A percentile compares a stretch with the other conserved stretches of the same genome.
Evolutionary conservation across 2,888 invertebrate species (phyloP).

Genomic region (Acanthopleura granulata): DNA sequence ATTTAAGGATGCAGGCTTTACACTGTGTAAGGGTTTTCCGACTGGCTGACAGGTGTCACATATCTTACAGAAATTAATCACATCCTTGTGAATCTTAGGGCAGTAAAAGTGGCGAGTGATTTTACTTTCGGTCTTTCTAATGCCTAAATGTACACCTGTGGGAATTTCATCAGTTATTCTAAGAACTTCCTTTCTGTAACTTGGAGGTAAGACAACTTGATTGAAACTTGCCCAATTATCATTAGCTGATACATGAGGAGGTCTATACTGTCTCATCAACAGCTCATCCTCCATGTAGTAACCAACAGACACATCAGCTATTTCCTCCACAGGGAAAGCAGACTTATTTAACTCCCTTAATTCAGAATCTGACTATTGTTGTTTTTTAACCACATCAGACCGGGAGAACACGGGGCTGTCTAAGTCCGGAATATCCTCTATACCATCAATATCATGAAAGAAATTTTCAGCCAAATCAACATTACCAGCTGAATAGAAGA

Average conservation of each 20-base stretch:
- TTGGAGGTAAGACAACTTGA: conserved; percentile 21
- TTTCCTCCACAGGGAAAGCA: conserved; percentile 14
- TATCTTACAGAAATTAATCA: conserved; percentile 19
- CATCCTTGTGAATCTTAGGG: conserved; percentile 24
- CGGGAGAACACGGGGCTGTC: background rate
- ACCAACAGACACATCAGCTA: conserved; percentile 14
- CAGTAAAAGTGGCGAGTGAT: conserved; percentile 24
- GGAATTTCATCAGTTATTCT: conserved; percentile 18
- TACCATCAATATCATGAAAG: background rate
- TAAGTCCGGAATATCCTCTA: no score
- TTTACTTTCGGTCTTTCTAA: conserved; percentile 11
- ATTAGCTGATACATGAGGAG: conserved; percentile 13
- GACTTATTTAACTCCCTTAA: background rate
- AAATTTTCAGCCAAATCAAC: background rate
- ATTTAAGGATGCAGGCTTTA: conserved; percentile 9
- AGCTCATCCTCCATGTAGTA: conserved; percentile 18
- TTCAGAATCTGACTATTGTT: background rate
- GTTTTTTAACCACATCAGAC: background rate
- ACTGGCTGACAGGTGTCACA: conserved; percentile 25
- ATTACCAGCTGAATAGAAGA: background rate
- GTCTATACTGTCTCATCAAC: conserved; percentile 23
- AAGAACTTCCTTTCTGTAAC: conserved; percentile 17
- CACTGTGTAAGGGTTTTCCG: conserved; percentile 16
- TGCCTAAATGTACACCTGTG: conserved; percentile 21
- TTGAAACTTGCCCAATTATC: conserved; percentile 6